Evolutionary conservation across 1,140 invertebrate genomes (phyloP), one percentile per base, ranked within the genome.

Genomic region (Bradynema listronoti): DNA sequence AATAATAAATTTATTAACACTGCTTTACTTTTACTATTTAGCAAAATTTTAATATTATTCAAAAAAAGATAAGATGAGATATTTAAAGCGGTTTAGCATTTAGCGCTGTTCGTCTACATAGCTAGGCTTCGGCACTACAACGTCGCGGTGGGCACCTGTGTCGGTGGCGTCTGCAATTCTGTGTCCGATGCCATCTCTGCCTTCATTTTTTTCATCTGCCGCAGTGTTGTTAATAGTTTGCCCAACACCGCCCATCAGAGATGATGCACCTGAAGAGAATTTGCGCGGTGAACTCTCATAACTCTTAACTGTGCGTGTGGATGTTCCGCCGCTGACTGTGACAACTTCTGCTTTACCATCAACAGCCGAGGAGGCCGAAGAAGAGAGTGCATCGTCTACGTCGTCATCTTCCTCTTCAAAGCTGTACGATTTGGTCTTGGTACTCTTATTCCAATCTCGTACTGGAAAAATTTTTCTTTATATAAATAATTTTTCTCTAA

Each of bases 331-430:
- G 3, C 14, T 32, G 27, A 29, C 3, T 50, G 47, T 29, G 47
- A n/a, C 47, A 19, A 24, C 22, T 24, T 19, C 47, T 3, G n/a
- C 47, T 29, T 50, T 50, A 3, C 47, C 27, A 19, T 50, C 47
- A 29, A 19, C 27, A 27, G 29, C 47, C 3, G 47, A 50, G 19
- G 29, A 30, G 4, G 47, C 16, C 14, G 47, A 50, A 9, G 16
- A n/a, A 5, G 19, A n/a, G n/a, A n/a, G n/a, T n/a, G n/a, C n/a
- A n/a, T n/a, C n/a, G n/a, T 36, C 27, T 14, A 16, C 36, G 14
- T 69, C 68, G 22, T 67, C 65, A 11, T 66, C 65, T 14, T 67
- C 65, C 34, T 67, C 65, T 25, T 67, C 51, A 25, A 51, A 71
- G 34, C 51, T 65, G 4, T 19, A 11, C 1, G 62, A 68, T 32